Percentiles rank a stretch among this genome's conserved stretches.
Conservation (phyloP, 2,888 invertebrate species). For the Platycnemis pennipes region DNA sequence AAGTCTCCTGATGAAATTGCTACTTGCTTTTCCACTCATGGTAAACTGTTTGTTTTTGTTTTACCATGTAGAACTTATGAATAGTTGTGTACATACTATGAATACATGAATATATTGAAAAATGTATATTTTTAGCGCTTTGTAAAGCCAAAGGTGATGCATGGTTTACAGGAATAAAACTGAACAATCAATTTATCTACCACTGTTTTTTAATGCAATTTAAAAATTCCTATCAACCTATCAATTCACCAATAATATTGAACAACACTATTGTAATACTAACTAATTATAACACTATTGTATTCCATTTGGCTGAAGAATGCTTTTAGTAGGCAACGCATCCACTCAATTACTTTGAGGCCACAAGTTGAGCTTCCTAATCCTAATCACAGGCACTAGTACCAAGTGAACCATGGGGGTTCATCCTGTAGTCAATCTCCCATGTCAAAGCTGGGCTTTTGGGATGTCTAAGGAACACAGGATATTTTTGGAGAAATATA, state of each 20-base stretch:
- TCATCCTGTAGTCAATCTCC: too few relatives aligned
- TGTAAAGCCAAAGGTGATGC: slow-evolving; percentile 64
- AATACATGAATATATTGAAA: slow-evolving; percentile 60
- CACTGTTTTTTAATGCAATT: neutral
- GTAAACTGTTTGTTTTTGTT: slow-evolving; percentile 53
- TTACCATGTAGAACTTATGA: slow-evolving; percentile 61
- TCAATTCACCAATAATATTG: neutral
- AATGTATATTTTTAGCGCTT: slow-evolving; percentile 66
- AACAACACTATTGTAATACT: too few relatives aligned
- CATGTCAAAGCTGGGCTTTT: too few relatives aligned
- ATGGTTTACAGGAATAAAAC: slow-evolving; percentile 63
- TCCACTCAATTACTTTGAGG: too few relatives aligned
- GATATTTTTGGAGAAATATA: too few relatives aligned
- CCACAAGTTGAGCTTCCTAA: too few relatives aligned
- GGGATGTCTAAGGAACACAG: too few relatives aligned
- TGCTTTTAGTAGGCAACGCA: too few relatives aligned
- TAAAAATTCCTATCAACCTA: neutral
- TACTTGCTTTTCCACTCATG: slow-evolving; percentile 54
- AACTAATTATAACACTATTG: too few relatives aligned
- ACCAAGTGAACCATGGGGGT: too few relatives aligned
- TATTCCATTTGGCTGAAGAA: too few relatives aligned
- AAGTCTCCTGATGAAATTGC: slow-evolving; percentile 52
- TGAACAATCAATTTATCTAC: slow-evolving; percentile 46
- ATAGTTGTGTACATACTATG: slow-evolving; percentile 66
- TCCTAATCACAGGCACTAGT: too few relatives aligned